Percentiles rank a stretch among this genome's conserved stretches.
Conservation (phyloP, 1,140 invertebrate genomes). For the Anoplolepis gracilipes region DNA sequence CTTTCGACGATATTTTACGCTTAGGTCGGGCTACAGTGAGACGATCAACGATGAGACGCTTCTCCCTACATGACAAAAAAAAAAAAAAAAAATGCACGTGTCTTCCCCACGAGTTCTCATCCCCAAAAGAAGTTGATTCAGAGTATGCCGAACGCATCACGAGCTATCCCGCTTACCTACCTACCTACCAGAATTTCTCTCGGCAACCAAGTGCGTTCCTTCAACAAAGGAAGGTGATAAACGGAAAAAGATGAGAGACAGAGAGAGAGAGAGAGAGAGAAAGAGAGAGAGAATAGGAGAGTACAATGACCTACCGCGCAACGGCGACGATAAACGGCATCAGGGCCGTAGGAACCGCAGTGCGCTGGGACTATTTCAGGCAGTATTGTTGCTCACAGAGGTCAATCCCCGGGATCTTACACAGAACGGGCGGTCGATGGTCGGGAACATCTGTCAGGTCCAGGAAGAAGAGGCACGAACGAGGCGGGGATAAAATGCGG, state of each 20-base stretch:
- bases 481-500: conserved; percentile 22
- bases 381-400: conserved; percentile 56
- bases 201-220: neutral
- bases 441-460: conserved; percentile 71
- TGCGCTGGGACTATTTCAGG: neutral
- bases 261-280: neutral
- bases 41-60: neutral
- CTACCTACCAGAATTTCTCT: neutral
- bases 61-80: neutral
- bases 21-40: neutral
- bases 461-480: conserved; percentile 37
- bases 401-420: conserved; percentile 38
- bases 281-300: neutral
- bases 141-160: neutral
- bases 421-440: neutral
- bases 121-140: neutral
- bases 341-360: conserved; percentile 7
- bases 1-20: neutral
- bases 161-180: neutral
- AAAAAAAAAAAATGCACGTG: no score
- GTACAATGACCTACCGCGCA: conserved; percentile 50
- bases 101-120: conserved; percentile 1
- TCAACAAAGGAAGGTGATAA: conserved; percentile 36
- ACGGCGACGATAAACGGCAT: conserved; percentile 50
- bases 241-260: conserved; percentile 17